Evolutionary conservation across 2,888 invertebrate genomes (phyloP).

Genomic region (Xanthia icteritia): DNA sequence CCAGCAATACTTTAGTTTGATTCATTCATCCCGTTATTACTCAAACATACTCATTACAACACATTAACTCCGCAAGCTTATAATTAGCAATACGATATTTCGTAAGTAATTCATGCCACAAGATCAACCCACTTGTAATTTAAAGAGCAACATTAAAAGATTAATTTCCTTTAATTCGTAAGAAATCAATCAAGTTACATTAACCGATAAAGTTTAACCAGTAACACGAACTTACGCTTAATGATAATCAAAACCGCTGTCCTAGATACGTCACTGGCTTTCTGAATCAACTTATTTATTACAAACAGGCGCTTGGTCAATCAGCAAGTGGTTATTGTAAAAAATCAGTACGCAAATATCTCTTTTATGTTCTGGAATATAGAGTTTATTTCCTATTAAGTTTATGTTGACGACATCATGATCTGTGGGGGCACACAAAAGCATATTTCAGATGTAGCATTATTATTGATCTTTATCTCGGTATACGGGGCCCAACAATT

Average conservation of each 20-base stretch:
- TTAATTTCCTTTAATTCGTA: conserved; percentile 63
- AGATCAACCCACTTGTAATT: conserved; percentile 64
- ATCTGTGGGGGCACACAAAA: conserved; percentile 64
- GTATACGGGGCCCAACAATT: conserved; percentile 79
- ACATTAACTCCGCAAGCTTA: conserved; percentile 50
- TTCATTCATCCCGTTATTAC: conserved; percentile 30
- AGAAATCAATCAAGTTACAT: conserved; percentile 65
- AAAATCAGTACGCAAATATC: conserved; percentile 17
- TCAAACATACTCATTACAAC: conserved; percentile 46
- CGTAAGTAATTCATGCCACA: conserved; percentile 62
- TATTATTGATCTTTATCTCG: conserved; percentile 82
- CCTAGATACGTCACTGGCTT: conserved; percentile 67
- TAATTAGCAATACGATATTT: conserved; percentile 64
- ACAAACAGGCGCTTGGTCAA: conserved; percentile 65
- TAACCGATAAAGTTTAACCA: conserved; percentile 58
- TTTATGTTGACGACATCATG: conserved; percentile 41
- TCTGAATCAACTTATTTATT: conserved; percentile 64
- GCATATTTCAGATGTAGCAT: conserved; percentile 71
- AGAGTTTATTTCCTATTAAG: conserved; percentile 46
- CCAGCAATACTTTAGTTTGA: conserved; percentile 4
- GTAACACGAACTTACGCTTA: conserved; percentile 58
- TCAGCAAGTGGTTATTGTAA: conserved; percentile 56
- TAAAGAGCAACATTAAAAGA: conserved; percentile 61
- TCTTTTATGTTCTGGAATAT: conserved; percentile 17
- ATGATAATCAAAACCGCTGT: conserved; percentile 67